Evolutionary conservation across 2,113 vertebrate genomes (phyloP).

Genomic region (Notarius quadriscutis): DNA sequence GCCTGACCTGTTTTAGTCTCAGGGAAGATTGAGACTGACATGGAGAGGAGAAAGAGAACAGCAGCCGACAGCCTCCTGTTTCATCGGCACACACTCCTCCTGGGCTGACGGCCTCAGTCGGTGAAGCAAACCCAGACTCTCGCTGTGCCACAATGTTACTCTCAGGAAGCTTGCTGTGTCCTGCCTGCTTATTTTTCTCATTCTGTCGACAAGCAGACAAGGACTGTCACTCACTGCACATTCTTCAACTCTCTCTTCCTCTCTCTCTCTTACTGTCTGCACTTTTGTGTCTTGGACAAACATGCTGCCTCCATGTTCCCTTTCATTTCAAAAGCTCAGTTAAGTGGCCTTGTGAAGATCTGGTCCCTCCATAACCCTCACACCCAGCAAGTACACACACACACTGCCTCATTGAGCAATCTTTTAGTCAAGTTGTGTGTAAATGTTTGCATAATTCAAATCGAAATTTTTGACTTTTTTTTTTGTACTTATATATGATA

Average conservation of each 20-base stretch:
- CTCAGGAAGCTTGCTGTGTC: slow-evolving; percentile 6
- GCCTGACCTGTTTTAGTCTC: slow-evolving; percentile 24
- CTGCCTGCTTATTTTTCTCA: slow-evolving; percentile 23
- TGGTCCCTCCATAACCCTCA: slow-evolving; percentile 18
- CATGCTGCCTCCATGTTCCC: slow-evolving; percentile 64
- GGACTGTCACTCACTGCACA: background rate
- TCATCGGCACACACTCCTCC: slow-evolving; percentile 25
- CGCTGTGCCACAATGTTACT: background rate
- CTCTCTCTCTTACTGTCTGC: slow-evolving; percentile 37
- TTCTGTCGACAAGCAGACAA: background rate
- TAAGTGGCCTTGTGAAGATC: slow-evolving; percentile 56
- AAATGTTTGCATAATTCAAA: no score
- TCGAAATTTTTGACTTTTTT: no score
- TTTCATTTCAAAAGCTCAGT: slow-evolving; percentile 61
- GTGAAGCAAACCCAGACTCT: background rate
- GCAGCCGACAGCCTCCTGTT: background rate
- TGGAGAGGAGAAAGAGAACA: slow-evolving; percentile 14
- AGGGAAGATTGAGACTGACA: slow-evolving; percentile 43
- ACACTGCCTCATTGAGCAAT: no score
- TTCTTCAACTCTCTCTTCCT: background rate
- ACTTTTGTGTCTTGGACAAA: slow-evolving; percentile 44
- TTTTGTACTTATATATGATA: no score
- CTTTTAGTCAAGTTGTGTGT: no score
- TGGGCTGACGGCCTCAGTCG: slow-evolving; percentile 8
- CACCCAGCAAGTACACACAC: background rate